Conservation (phyloP, 2,888 invertebrate genomes). For the Drosophila kambysellisi region DNA sequence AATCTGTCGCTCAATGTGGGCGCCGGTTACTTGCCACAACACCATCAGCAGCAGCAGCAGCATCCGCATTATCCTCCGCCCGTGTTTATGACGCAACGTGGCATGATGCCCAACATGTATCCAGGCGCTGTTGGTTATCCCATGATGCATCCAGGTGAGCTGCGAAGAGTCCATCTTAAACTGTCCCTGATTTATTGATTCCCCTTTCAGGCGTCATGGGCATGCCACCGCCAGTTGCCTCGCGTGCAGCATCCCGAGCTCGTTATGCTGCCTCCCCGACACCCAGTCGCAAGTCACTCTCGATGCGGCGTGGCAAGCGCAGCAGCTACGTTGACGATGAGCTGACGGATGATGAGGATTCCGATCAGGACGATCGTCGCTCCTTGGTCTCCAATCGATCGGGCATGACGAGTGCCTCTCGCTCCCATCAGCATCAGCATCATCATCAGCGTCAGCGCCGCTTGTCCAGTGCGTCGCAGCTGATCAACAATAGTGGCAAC, state of each 20-base stretch:
- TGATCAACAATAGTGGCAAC: slow-evolving; percentile 56
- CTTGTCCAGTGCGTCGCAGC: slow-evolving; percentile 82
- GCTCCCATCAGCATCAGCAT: slow-evolving; percentile 56
- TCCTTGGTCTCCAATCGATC: slow-evolving; percentile 84
- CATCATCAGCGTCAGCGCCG: slow-evolving; percentile 75
- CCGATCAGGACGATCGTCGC: slow-evolving; percentile 86
- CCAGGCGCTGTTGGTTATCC: slow-evolving; percentile 84
- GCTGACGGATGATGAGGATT: slow-evolving; percentile 88
- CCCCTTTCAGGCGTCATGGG: slow-evolving; percentile 73
- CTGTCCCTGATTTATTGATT: background rate
- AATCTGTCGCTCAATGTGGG: slow-evolving; percentile 87
- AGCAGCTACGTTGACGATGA: slow-evolving; percentile 85
- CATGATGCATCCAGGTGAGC: slow-evolving; percentile 84
- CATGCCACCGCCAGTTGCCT: slow-evolving; percentile 80
- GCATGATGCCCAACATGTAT: slow-evolving; percentile 82
- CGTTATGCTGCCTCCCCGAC: slow-evolving; percentile 90
- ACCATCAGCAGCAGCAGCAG: slow-evolving; percentile 72
- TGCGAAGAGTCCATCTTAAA: rapidly evolving
- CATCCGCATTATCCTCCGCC: slow-evolving; percentile 85
- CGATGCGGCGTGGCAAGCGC: slow-evolving; percentile 86
- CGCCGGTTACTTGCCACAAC: slow-evolving; percentile 84
- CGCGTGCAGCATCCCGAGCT: slow-evolving; percentile 87
- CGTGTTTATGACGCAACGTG: slow-evolving; percentile 83
- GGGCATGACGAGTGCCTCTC: slow-evolving; percentile 71
- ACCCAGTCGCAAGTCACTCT: slow-evolving; percentile 89